Conservation (phyloP, 1,140 invertebrate genomes). For the Thaumetopoea pityocampa region DNA sequence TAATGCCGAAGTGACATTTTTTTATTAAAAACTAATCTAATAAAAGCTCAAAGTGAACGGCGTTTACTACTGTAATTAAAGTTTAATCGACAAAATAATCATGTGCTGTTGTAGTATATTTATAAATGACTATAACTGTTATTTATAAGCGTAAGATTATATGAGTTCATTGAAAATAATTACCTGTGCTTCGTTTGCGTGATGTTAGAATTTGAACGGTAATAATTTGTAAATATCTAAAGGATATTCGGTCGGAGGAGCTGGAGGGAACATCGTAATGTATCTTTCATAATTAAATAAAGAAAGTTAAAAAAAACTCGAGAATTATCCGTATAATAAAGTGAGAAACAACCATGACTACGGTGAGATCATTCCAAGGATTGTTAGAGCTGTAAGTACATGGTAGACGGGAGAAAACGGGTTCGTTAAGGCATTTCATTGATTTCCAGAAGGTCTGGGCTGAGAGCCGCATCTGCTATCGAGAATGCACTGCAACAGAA, state of each 20-base stretch:
- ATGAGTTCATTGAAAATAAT: constrained; percentile 29
- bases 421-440: constrained; percentile 38
- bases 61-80: constrained; percentile 22
- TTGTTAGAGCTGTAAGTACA: constrained; percentile 2
- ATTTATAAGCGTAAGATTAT: constrained; percentile 23
- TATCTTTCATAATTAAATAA: constrained; percentile 12
- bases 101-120: constrained; percentile 5
- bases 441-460: constrained; percentile 46
- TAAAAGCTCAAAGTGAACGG: constrained; percentile 39
- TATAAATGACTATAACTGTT: constrained; percentile 10
- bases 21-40: constrained; percentile 47
- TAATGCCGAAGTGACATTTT: constrained; percentile 32
- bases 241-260: constrained; percentile 10
- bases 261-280: constrained; percentile 13
- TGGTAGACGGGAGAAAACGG: constrained; percentile 7
- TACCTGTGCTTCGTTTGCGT: constrained; percentile 58
- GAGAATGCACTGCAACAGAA: constrained; percentile 67
- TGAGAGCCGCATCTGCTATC: constrained; percentile 59
- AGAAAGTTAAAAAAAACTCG: constrained; percentile 4
- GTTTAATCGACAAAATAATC: constrained; percentile 5
- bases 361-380: too few relatives aligned
- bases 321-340: constrained; percentile 2
- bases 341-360: not conserved
- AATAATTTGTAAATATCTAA: constrained; percentile 23
- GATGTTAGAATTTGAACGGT: constrained; percentile 36